Percentiles rank a stretch among this genome's conserved stretches.
These are phyloP conservation scores for Cetoscarus ocellatus DNA, from an alignment of 2,797 vertebrate genomes.

Conservation along the genomic window DNA sequence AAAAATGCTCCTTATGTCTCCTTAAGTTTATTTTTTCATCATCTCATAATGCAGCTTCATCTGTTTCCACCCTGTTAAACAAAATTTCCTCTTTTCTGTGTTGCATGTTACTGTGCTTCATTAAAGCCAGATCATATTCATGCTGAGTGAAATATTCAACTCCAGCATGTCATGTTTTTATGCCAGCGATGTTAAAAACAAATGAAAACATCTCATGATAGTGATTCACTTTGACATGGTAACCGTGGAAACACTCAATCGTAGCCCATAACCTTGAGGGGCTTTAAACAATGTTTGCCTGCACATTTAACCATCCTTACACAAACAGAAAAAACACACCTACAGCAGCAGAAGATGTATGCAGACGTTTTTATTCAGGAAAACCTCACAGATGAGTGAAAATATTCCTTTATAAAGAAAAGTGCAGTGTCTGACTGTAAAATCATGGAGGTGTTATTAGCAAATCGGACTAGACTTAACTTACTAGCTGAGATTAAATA, in stretches of 20 bases:
- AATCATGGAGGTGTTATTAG: no score
- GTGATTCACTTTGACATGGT: conserved; percentile 27
- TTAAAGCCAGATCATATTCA: conserved; percentile 45
- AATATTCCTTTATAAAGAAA: no score
- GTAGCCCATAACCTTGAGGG: conserved; percentile 12
- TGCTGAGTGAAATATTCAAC: conserved; percentile 40
- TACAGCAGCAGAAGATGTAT: background rate
- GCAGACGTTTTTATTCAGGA: no score
- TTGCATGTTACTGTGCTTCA: conserved; percentile 20
- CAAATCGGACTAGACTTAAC: no score
- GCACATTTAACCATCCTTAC: conserved; percentile 11
- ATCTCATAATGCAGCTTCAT: background rate
- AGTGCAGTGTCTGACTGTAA: no score
- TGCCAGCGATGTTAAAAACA: conserved; percentile 7
- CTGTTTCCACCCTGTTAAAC: conserved; percentile 29
- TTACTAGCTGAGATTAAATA: no score
- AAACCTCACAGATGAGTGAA: no score
- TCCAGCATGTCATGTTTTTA: conserved; percentile 23
- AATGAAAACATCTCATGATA: conserved; percentile 22
- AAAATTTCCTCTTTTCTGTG: conserved; percentile 24
- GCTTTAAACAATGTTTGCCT: conserved; percentile 6
- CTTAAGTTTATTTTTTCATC: conserved; percentile 6
- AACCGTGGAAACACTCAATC: conserved; percentile 22
- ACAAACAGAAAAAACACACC: conserved; percentile 7
- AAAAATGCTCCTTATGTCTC: conserved; percentile 12